Conservation (phyloP, 37 sponge, comb jelly and placozoan genomes). For the Aplysina aerophoba region DNA sequence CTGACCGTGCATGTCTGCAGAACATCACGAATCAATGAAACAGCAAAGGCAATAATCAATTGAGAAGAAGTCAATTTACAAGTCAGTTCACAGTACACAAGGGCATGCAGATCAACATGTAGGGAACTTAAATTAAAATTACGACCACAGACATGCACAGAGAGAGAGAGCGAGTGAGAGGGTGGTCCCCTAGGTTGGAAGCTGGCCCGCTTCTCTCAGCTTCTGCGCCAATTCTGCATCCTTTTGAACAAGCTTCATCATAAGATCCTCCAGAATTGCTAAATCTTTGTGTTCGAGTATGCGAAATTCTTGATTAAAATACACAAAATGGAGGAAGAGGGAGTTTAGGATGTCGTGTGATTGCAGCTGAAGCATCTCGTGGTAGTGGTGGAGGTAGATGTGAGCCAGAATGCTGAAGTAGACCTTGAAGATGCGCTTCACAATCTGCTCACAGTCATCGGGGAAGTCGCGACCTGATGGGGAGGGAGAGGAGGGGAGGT, state of each 20-base stretch:
- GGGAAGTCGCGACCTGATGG: constrained; percentile 73
- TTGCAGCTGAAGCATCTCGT: constrained; percentile 43
- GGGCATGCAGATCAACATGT: no score
- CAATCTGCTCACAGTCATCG: constrained; percentile 63
- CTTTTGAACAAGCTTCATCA: constrained; percentile 51
- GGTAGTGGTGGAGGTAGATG: constrained; percentile 88
- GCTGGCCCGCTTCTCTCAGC: constrained; percentile 6
- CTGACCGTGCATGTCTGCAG: no score
- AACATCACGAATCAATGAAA: no score
- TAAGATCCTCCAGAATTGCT: constrained; percentile 68
- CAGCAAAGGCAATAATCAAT: no score
- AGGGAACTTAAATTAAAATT: no score
- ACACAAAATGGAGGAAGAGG: constrained; percentile 85
- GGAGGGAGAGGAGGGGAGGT: background rate
- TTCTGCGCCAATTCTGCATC: constrained; percentile 57
- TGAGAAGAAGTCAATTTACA: no score
- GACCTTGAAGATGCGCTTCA: constrained; percentile 79
- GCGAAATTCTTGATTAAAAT: constrained; percentile 82
- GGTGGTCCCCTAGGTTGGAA: background rate
- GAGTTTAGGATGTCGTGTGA: constrained; percentile 79
- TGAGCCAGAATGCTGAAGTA: constrained; percentile 85
- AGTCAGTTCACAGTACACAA: no score
- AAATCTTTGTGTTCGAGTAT: constrained; percentile 78
- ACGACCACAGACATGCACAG: no score
- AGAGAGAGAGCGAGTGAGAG: background rate